Conservation (phyloP, 2,113 vertebrate species). For the Panthera tigris region DNA sequence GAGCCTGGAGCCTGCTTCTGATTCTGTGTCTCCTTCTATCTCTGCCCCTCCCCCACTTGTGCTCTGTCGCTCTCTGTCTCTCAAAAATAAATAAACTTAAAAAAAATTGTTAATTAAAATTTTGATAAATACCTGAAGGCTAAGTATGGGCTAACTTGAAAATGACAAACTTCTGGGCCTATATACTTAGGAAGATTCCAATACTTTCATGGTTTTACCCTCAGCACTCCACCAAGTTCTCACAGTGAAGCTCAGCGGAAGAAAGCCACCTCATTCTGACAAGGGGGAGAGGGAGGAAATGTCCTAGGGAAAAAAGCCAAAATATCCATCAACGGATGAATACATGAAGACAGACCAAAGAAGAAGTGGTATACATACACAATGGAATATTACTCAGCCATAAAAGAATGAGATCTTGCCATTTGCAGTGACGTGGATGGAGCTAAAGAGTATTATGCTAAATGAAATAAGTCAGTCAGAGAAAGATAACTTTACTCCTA, state of each 20-base stretch:
- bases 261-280: not conserved
- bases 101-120: not conserved
- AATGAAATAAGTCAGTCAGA: not conserved
- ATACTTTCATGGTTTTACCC: not conserved
- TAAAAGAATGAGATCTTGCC: not conserved
- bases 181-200: not conserved
- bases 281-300: no score
- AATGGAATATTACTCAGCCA: not conserved
- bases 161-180: not conserved
- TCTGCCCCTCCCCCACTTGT: no score
- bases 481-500: not conserved
- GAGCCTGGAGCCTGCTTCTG: no score
- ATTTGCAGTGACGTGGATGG: not conserved
- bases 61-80: no score
- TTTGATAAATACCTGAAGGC: not conserved
- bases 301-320: not conserved
- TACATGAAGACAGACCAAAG: not conserved
- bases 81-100: no score
- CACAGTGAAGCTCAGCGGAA: not conserved
- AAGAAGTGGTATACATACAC: not conserved
- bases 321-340: not conserved
- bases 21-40: no score
- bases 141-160: not conserved
- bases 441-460: not conserved
- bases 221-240: not conserved